Evolutionary conservation across 1,140 invertebrate genomes (phyloP).

Genomic region (Aphaenogaster floridana): DNA sequence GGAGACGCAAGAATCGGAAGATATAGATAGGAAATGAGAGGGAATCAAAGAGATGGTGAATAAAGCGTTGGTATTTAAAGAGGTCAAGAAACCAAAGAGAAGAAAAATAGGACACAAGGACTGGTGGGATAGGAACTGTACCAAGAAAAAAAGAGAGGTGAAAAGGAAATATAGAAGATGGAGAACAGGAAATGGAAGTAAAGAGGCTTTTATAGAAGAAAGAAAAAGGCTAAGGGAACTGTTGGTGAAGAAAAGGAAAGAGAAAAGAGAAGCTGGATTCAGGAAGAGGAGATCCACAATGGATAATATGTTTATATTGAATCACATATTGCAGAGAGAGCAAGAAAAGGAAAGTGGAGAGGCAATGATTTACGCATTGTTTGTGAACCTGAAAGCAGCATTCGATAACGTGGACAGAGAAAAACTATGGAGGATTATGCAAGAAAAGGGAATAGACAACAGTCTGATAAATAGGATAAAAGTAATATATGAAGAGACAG

Average conservation of each 20-base stretch:
- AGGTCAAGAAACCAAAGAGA: not conserved
- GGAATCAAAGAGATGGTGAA: not conserved
- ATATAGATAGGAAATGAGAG: not conserved
- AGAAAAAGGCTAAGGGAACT: too few species aligned
- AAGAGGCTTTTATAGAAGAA: too few species aligned
- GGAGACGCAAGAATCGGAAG: not conserved
- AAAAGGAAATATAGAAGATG: too few species aligned
- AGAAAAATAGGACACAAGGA: conserved; percentile 78
- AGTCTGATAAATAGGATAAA: not conserved
- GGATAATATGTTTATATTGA: too few species aligned
- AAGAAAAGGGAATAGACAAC: not conserved
- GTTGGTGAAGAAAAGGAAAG: too few species aligned
- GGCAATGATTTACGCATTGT: not conserved
- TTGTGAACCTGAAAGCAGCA: not conserved
- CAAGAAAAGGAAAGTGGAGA: too few species aligned
- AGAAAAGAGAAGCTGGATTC: too few species aligned
- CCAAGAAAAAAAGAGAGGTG: too few species aligned
- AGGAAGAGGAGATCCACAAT: too few species aligned
- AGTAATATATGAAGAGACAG: not conserved
- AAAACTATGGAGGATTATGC: not conserved
- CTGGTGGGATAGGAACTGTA: too few species aligned
- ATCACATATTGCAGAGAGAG: too few species aligned
- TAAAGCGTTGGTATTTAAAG: not conserved
- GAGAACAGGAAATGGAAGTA: too few species aligned
- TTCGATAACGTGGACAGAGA: not conserved